These are phyloP conservation scores for Mnemiopsis leidyi DNA, from an alignment of 37 sponge, comb jelly and placozoan species.

Conservation along the genomic window DNA sequence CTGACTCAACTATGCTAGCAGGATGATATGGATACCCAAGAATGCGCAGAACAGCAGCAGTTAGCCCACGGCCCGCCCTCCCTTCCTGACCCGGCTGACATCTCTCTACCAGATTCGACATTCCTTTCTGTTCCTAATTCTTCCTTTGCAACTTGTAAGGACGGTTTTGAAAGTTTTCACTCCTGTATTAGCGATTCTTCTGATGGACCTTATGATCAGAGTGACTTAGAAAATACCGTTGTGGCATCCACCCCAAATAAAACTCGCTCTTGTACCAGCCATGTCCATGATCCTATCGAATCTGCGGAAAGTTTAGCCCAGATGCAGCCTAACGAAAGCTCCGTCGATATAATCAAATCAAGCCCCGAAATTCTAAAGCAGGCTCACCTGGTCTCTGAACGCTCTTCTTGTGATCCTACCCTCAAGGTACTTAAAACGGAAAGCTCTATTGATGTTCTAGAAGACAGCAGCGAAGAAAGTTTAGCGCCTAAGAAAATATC, in stretches of 20 bases:
- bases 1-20: background rate
- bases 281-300: no score
- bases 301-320: no score
- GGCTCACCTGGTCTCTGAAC: no score
- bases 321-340: no score
- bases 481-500: background rate
- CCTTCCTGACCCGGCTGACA: background rate
- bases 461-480: background rate
- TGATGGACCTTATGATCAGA: background rate
- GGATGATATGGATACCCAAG: background rate
- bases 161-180: background rate
- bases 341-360: no score
- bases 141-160: background rate
- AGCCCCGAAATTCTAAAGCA: no score
- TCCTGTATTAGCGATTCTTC: background rate
- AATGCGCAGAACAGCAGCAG: background rate
- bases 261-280: no score
- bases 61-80: background rate
- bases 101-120: background rate
- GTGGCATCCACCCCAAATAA: background rate
- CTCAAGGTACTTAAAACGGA: background rate
- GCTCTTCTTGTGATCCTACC: no score
- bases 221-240: background rate
- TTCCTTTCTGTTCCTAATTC: background rate
- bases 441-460: background rate